phyloP scores from a whole-genome alignment of 2,113 vertebrate genomes.

The Geothlypis trichas region DNA sequence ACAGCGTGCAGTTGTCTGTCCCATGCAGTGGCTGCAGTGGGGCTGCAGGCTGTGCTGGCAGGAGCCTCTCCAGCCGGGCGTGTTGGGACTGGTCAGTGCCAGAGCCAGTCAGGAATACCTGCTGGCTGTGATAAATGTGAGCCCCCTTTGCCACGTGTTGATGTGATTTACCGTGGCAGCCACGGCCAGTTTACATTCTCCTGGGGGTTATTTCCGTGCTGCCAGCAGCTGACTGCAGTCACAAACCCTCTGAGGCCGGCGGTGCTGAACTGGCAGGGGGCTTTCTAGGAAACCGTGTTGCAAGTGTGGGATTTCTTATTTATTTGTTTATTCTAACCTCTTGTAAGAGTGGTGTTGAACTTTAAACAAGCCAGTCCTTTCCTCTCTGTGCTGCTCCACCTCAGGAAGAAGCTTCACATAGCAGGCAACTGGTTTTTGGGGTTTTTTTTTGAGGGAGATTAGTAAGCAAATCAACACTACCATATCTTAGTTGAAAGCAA shows the following conservation, averaged over 20 bases:
- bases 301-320: background rate
- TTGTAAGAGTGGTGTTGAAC: background rate
- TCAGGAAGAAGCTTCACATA: background rate
- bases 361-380: background rate
- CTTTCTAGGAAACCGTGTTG: constrained; percentile 63
- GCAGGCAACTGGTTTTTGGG: background rate
- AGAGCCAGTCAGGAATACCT: background rate
- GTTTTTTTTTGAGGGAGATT: background rate
- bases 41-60: background rate
- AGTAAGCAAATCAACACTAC: background rate
- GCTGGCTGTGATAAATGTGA: background rate
- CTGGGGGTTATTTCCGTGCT: constrained; percentile 35
- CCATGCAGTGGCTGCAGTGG: background rate
- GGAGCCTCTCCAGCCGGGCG: background rate
- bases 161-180: background rate
- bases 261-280: constrained; percentile 41
- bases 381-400: background rate
- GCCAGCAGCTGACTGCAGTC: background rate
- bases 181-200: constrained; percentile 21
- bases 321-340: background rate
- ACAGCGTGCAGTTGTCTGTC: accelerated
- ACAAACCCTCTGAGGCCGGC: background rate
- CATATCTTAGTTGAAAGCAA: background rate
- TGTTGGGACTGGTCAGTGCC: background rate
- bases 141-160: background rate